Evolutionary conservation across 2,888 invertebrate species (phyloP), one percentile per base, ranked within the genome.

Genomic region (Cyclophora punctaria): DNA sequence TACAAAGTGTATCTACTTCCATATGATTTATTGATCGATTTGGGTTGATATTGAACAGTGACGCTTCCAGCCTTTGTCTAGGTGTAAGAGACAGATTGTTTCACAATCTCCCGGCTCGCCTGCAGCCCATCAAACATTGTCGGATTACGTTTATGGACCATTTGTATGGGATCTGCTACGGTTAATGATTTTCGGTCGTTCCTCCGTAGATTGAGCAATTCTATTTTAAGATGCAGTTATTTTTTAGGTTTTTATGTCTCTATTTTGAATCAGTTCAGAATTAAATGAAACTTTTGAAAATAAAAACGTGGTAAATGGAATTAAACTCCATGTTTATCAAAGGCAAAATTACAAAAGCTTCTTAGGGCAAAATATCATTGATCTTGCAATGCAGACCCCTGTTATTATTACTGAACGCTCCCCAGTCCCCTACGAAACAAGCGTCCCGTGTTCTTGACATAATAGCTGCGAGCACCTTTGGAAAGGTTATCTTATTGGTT

Each of bases 141-240:
- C 77, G 78, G 83, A 83, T 83, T 82, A 83, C 73, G 68, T 81
- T 81, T 81, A 84, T 80, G 71, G 78, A 70, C 78, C 80, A 82
- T 83, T 84, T 83, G 75, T 82, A 81, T 79, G 76, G 77, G 79
- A 78, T 83, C 80, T 75, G 77, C 74, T 77, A 79, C 78, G 80
- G 73, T 78, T 82, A 79, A 82, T 80, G 80, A 80, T 80, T 81
- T 71, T 78, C 71, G 74, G 69, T 64, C 72, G 64, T 69, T 73
- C 66, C 66, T 68, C 67, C 60, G 56, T 70, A 62, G 67, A 69
- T 75, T 74, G 69, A 62, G 74, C 69, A 75, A 74, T 69, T 71
- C 73, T 74, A 73, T 78, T 75, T 67, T 64, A 62, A 75, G 65
- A 66, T 61, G 61, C 55, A 64, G 58, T 69, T 69, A 69, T 59